Percentiles rank a stretch among this genome's conserved stretches.
Evolutionary conservation across 2,113 vertebrate species (phyloP).

Genomic region (Phocoena phocoena): DNA sequence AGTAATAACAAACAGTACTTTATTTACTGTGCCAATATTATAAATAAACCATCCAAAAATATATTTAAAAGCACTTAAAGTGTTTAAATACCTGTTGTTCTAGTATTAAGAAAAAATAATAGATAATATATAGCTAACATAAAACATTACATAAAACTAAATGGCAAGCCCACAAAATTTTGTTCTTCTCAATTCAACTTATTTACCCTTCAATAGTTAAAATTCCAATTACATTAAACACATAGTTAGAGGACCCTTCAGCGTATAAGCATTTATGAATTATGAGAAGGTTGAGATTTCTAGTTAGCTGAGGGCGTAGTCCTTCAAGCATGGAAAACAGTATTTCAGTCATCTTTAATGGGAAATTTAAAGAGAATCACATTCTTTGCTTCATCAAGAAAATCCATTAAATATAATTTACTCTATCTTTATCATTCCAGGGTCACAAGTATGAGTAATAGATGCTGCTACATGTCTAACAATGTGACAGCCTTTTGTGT

Average conservation of each 20-base stretch:
- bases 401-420: background rate
- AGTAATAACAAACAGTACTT: background rate
- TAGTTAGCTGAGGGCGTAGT: background rate
- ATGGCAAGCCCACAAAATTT: background rate
- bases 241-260: background rate
- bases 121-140: background rate
- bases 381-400: background rate
- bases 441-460: background rate
- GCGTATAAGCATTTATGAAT: slow-evolving; percentile 32
- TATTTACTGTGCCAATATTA: background rate
- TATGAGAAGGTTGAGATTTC: background rate
- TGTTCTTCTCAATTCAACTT: background rate
- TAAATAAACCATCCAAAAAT: background rate
- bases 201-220: slow-evolving; percentile 45
- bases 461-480: background rate
- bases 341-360: background rate
- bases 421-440: background rate
- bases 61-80: background rate
- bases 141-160: slow-evolving; percentile 26
- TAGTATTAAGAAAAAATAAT: slow-evolving; percentile 1
- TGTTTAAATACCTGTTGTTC: slow-evolving; percentile 11
- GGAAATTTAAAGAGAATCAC: background rate
- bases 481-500: background rate
- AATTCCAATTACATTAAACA: slow-evolving; percentile 22
- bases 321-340: background rate